Percentiles rank a stretch among this genome's conserved stretches.
Evolutionary conservation across 2,113 vertebrate species (phyloP).

Genomic region (Saguinus midas): DNA sequence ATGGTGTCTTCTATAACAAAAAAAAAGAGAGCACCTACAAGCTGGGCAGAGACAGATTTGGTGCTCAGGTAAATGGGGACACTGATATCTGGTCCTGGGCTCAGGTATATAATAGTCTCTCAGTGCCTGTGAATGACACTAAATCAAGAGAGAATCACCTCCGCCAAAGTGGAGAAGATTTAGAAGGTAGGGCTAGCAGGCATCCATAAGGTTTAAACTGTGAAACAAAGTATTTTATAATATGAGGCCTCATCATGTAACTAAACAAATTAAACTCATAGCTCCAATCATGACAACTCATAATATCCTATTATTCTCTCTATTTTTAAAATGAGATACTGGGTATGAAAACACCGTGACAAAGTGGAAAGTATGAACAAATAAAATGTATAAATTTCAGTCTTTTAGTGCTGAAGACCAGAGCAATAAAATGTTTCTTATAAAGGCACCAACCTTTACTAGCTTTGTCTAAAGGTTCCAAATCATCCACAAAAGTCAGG

Average conservation of each 20-base stretch:
- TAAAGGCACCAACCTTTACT: constrained; percentile 89
- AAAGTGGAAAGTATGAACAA: constrained; percentile 4
- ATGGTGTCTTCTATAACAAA: neutral
- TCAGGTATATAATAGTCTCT: neutral
- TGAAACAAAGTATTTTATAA: neutral
- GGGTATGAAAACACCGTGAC: neutral
- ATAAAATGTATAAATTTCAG: neutral
- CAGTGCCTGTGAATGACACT: neutral
- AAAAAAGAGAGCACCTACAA: neutral
- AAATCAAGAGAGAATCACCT: neutral
- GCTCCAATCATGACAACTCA: neutral
- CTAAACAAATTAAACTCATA: neutral
- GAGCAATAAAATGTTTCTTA: neutral
- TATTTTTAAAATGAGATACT: constrained; percentile 24
- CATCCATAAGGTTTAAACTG: neutral
- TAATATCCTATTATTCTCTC: neutral
- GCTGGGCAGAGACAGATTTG: neutral
- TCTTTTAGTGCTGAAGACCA: neutral
- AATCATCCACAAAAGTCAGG: constrained; percentile 90
- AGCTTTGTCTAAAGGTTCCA: constrained; percentile 94
- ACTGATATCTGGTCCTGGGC: no score
- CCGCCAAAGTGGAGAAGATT: accelerated
- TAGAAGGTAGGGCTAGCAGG: neutral
- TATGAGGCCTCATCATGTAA: neutral
- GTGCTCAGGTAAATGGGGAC: neutral